Evolutionary conservation across 2,113 vertebrate genomes (phyloP), one percentile per base, ranked within the genome.

Genomic region (Heterotis niloticus): DNA sequence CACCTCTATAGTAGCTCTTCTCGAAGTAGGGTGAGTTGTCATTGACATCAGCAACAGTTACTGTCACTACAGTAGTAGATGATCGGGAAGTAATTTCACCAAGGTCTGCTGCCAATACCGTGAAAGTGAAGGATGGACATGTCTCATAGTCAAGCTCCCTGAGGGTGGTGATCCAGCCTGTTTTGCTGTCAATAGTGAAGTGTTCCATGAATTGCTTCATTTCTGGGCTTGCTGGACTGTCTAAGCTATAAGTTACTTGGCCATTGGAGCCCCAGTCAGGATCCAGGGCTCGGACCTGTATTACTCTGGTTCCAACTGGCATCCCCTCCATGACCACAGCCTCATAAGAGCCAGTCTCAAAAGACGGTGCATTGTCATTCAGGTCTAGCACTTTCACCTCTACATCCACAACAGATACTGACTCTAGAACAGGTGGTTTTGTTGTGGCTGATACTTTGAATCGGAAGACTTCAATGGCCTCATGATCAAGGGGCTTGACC

Each of bases 311-410:
- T 79, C 98, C 97, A 0, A 93, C 76, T 0, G 97, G 94, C 95
- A 99, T 95, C 14, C 96, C 96, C 85, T 99, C 98, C 97, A 98
- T 98, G 86, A 98, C 90, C 26, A 96, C 91, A 24, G 96, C 93
- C 0, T 98, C 92, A 1, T 99, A 99, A 57, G 84, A 92, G 24
- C 90, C 89, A 0, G 96, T 91, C 86, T 97, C 96, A 90, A 99
- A 99, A 67, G 89, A 81, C 0, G 98, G 98, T 69, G 93, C 96
- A 90, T 99, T 99, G 91, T 99, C 97, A 80, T 99, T 99, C 76
- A 98, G 83, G 81, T 99, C 98, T 12, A 98, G 82, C 0, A 99
- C 92, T 90, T 96, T 98, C 66, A 99, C 90, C 57, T 98, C 96
- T 72, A 99, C 87, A 75, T 98, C 96, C 59, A 98, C 96, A 0